Base-by-base conservation (phyloP, 2,888 invertebrate genomes). In the Nineta flava region DNA sequence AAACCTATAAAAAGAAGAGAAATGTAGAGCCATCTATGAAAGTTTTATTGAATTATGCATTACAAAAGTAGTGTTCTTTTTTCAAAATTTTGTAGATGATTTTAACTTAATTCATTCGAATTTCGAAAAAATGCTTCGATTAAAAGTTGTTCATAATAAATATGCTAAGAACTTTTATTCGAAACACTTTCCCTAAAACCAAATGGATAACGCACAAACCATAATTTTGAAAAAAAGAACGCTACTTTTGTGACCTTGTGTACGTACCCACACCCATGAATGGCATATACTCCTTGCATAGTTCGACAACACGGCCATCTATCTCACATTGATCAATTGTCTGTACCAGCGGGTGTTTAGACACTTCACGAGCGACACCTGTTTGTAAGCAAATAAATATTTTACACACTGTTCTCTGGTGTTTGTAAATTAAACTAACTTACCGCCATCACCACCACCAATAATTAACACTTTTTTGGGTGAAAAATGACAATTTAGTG, bases 371-470 rank as follows among this genome's bases (percentile, higher is more conserved):
- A 0, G 93, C 91, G 4, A 96, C 95, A 1, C 97, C 43, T 43
- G 3, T 15, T 9, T 15, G 3, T n/a, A 17, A 10, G 3, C n/a
- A 19, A 19, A 41, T n/a, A n/a, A n/a, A n/a, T 12, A 12, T 34
- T n/a, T 13, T 13, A 15, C 1, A 9, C 16, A 9, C 16, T 40
- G 6, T 40, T 9, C 12, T 2, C n/a, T 15, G 15, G 7, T 15
- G n/a, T 38, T 10, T 15, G 9, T 38, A 13, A 13, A 13, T 40
- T 40, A 9, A 15, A 40, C 13, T 40, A 40, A 40, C n/a, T 38
- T 38, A 43, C 43, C 99, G 0, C 97, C 99, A 67, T 99, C 97
- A 0, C 97, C 99, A 0, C 97, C 99, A 1, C 99, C 97, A 16
- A 99, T 91, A 55, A 97, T 92, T 32, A 97, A 71, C 2, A 93